Evolutionary conservation across 2,888 invertebrate genomes (phyloP).

Genomic region (Pelosia muscerda): DNA sequence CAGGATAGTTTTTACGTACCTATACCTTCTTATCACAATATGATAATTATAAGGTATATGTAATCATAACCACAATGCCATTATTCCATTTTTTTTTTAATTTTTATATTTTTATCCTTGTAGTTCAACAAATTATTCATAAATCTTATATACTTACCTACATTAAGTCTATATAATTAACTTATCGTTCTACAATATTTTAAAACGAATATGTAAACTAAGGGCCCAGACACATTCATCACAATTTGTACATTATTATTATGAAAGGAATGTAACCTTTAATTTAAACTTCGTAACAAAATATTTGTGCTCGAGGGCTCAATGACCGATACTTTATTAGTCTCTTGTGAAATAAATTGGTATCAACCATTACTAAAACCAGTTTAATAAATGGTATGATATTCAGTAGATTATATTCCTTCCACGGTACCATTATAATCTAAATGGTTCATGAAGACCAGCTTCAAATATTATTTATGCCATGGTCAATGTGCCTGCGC

Average conservation of each 20-base stretch:
- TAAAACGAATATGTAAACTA: slow-evolving; percentile 86
- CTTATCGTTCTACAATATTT: slow-evolving; percentile 79
- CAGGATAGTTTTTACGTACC: slow-evolving; percentile 77
- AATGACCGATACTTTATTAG: slow-evolving; percentile 72
- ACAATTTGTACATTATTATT: slow-evolving; percentile 78
- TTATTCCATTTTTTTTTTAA: slow-evolving; percentile 58
- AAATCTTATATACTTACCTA: slow-evolving; percentile 73
- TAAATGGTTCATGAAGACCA: slow-evolving; percentile 77
- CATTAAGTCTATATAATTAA: slow-evolving; percentile 76
- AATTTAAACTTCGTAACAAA: slow-evolving; percentile 85
- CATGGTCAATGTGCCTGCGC: slow-evolving; percentile 96
- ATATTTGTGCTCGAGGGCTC: slow-evolving; percentile 71
- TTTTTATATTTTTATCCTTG: slow-evolving; percentile 46
- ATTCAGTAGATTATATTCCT: slow-evolving; percentile 75
- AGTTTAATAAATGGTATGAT: slow-evolving; percentile 86
- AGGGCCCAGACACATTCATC: slow-evolving; percentile 86
- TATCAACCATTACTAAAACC: slow-evolving; percentile 86
- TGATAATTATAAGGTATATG: slow-evolving; percentile 66
- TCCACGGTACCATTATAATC: slow-evolving; percentile 74
- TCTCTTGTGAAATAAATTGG: slow-evolving; percentile 70
- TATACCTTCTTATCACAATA: slow-evolving; percentile 67
- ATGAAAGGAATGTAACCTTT: slow-evolving; percentile 87
- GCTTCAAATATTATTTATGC: slow-evolving; percentile 90
- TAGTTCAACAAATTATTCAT: slow-evolving; percentile 59
- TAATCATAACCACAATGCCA: slow-evolving; percentile 84